A percentile compares a stretch with the other conserved stretches of the same genome.
Evolutionary conservation across 1,140 invertebrate species (phyloP).

Genomic region (Kradibia gibbosae): DNA sequence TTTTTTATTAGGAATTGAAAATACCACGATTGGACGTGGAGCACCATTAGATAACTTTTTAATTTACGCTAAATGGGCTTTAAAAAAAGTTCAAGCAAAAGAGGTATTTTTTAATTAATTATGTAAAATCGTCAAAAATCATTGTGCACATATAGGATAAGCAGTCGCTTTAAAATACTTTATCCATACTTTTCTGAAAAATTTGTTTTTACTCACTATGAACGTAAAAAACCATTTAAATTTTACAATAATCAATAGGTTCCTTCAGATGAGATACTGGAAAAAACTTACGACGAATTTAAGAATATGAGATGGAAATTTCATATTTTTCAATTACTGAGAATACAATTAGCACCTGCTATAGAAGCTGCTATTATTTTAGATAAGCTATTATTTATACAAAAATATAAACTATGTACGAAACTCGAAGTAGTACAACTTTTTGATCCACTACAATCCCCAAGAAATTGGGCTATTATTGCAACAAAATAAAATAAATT

Average conservation of each 20-base stretch:
- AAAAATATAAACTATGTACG: slow-evolving; percentile 76
- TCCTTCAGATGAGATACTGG: slow-evolving; percentile 66
- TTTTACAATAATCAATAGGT: slow-evolving; percentile 6
- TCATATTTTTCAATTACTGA: slow-evolving; percentile 85
- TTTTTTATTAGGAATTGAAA: slow-evolving; percentile 63
- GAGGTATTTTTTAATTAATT: slow-evolving; percentile 51
- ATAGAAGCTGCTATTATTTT: slow-evolving; percentile 89
- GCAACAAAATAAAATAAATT: slow-evolving; percentile 66
- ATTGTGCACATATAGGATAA: neutral
- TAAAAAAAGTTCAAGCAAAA: slow-evolving; percentile 71
- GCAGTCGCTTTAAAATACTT: too few species aligned
- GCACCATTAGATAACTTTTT: slow-evolving; percentile 71
- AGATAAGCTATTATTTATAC: slow-evolving; percentile 86
- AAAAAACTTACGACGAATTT: slow-evolving; percentile 70
- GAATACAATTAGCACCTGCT: slow-evolving; percentile 85
- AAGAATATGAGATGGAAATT: slow-evolving; percentile 76
- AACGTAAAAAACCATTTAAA: neutral
- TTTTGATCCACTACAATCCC: slow-evolving; percentile 85
- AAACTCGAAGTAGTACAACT: slow-evolving; percentile 80
- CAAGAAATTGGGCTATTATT: slow-evolving; percentile 83
- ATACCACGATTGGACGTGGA: slow-evolving; percentile 72
- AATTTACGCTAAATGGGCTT: slow-evolving; percentile 79
- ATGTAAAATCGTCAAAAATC: neutral
- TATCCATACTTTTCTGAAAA: neutral
- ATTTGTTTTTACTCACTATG: neutral